Percentiles rank a stretch among this genome's conserved stretches.
Evolutionary conservation across 2,113 vertebrate species (phyloP).

Genomic region (Malurus melanocephalus): DNA sequence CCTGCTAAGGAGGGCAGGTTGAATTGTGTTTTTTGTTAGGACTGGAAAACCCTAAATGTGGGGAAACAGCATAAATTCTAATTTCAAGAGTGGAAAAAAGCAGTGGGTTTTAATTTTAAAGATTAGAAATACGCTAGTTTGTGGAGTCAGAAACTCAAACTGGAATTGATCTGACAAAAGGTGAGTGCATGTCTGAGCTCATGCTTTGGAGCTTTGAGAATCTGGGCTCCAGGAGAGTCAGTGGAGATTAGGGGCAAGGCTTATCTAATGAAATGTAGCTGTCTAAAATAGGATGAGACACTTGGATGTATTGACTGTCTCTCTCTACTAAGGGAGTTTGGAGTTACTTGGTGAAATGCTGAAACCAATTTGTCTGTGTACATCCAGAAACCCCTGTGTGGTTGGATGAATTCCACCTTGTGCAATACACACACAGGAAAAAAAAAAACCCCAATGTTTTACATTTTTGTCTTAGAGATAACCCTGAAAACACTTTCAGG

Average conservation of each 20-base stretch:
- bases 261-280: not conserved
- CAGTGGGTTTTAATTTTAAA: fast-evolving
- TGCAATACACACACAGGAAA: not conserved
- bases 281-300: not conserved
- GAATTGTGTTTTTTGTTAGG: not conserved
- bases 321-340: not conserved
- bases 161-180: not conserved
- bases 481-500: not conserved
- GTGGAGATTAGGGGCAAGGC: not conserved
- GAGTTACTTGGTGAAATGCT: not conserved
- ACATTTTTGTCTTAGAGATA: not conserved
- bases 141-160: not conserved
- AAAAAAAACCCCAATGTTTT: not conserved
- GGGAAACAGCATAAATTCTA: not conserved
- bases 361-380: not conserved
- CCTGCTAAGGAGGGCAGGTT: not conserved
- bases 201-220: not conserved
- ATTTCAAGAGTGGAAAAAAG: not conserved
- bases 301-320: not conserved
- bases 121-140: not conserved
- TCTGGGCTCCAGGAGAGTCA: not conserved
- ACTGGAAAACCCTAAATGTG: not conserved
- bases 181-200: not conserved
- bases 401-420: not conserved
- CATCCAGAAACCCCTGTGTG: not conserved